Evolutionary conservation across 2,113 vertebrate species (phyloP).

Genomic region (Caranx ignobilis): DNA sequence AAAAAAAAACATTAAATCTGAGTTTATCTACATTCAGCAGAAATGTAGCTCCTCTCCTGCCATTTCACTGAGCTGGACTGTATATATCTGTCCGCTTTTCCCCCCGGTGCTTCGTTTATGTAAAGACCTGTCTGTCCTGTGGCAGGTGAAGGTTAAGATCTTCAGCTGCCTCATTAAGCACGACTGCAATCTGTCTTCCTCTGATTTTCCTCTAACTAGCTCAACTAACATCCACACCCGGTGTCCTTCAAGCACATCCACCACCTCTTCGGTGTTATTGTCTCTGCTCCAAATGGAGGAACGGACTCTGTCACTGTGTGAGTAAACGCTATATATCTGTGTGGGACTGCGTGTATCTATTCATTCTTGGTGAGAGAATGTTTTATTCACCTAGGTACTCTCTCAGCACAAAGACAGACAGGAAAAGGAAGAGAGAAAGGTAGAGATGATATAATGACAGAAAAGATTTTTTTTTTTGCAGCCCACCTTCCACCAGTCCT

Average conservation of each 20-base stretch:
- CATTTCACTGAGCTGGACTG: neutral
- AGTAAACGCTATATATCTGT: neutral
- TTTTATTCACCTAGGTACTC: constrained; percentile 2
- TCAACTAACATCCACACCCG: constrained; percentile 42
- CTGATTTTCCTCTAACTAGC: constrained; percentile 30
- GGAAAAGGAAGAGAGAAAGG: neutral
- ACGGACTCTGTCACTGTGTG: neutral
- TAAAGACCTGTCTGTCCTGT: constrained; percentile 34
- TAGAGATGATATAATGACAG: neutral
- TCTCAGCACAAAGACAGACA: neutral
- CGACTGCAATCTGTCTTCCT: constrained; percentile 41
- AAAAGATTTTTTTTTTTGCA: too few species aligned
- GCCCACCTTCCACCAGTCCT: constrained; percentile 96
- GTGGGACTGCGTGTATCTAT: neutral
- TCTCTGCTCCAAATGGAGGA: constrained; percentile 26
- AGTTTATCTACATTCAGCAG: neutral
- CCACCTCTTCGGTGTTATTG: constrained; percentile 14
- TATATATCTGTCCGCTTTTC: neutral
- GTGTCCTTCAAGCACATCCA: constrained; percentile 41
- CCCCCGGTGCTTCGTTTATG: neutral
- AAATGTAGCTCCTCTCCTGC: constrained; percentile 1
- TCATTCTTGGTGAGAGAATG: constrained; percentile 12
- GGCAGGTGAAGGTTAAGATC: constrained; percentile 52
- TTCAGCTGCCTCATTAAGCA: constrained; percentile 48
- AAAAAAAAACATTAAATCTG: neutral